phyloP scores from a whole-genome alignment of 1,140 invertebrate species.

The Hesperophylax magnus region DNA sequence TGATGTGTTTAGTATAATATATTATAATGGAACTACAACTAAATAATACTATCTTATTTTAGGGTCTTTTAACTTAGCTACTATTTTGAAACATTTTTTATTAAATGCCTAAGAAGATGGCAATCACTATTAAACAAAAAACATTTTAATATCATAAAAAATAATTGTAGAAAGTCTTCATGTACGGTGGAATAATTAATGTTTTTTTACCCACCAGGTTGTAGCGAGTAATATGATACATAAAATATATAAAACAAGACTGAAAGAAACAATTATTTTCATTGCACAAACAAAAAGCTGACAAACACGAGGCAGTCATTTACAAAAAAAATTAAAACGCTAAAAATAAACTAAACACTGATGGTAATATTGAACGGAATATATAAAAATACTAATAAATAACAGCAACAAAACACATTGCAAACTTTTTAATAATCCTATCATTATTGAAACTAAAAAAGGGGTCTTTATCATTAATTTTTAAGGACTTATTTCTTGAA shows the following conservation, averaged over 20 bases:
- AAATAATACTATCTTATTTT: background rate
- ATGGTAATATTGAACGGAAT: background rate
- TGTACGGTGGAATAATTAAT: conserved; percentile 14
- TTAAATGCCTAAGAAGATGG: background rate
- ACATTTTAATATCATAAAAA: conserved; percentile 7
- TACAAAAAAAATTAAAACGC: no score
- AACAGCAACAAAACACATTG: background rate
- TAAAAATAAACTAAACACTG: background rate
- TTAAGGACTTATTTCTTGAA: no score
- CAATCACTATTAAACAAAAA: conserved; percentile 11
- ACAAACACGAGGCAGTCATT: no score
- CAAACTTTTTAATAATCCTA: background rate
- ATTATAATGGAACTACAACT: background rate
- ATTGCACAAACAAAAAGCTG: conserved; percentile 16
- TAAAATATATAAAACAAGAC: background rate
- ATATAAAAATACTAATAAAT: conserved; percentile 16
- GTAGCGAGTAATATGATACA: conserved; percentile 1
- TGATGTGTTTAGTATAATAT: background rate
- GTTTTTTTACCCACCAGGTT: conserved; percentile 8
- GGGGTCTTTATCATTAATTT: background rate
- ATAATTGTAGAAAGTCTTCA: conserved; percentile 21
- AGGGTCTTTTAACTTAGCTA: background rate
- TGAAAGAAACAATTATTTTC: background rate
- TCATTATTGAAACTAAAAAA: conserved; percentile 7
- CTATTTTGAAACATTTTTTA: background rate